Percentiles rank a stretch among this genome's conserved stretches.
phyloP scores from a whole-genome alignment of 2,113 vertebrate genomes.

The Melanerpes aurifrons region DNA sequence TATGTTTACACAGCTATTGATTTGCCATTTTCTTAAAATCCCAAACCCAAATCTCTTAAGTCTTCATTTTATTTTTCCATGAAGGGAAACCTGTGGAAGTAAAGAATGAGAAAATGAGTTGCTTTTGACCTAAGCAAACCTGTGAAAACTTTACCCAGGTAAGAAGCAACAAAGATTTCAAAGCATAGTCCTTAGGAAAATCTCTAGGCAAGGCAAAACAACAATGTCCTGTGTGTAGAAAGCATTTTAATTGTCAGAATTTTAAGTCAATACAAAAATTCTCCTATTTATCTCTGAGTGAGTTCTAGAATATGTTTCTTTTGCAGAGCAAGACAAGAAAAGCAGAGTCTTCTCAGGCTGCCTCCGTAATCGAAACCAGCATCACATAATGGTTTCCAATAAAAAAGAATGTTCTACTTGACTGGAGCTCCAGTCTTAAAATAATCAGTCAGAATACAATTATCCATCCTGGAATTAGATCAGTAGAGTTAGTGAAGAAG shows the following conservation, averaged over 20 bases:
- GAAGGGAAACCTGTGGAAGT: neutral
- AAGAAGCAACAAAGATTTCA: neutral
- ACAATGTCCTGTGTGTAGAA: neutral
- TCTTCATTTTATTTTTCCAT: neutral
- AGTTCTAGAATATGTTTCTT: neutral
- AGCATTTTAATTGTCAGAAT: rapidly evolving
- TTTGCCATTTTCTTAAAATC: neutral
- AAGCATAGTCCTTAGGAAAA: neutral
- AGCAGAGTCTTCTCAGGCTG: neutral
- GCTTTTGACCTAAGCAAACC: neutral
- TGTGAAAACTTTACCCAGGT: neutral
- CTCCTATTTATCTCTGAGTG: neutral
- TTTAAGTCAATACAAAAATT: neutral
- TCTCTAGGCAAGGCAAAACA: neutral
- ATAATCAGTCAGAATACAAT: constrained; percentile 41
- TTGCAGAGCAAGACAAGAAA: neutral
- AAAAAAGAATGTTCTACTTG: constrained; percentile 52
- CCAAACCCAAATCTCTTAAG: neutral
- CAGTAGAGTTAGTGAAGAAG: neutral
- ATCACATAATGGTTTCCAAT: constrained; percentile 41
- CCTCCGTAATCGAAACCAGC: constrained; percentile 57
- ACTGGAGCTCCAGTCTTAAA: constrained; percentile 16
- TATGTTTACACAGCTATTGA: neutral
- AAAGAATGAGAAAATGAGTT: neutral
- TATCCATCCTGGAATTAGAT: constrained; percentile 59